These are phyloP conservation scores for Clarias batrachus DNA, from an alignment of 2,113 vertebrate genomes.

Conservation along the genomic window DNA sequence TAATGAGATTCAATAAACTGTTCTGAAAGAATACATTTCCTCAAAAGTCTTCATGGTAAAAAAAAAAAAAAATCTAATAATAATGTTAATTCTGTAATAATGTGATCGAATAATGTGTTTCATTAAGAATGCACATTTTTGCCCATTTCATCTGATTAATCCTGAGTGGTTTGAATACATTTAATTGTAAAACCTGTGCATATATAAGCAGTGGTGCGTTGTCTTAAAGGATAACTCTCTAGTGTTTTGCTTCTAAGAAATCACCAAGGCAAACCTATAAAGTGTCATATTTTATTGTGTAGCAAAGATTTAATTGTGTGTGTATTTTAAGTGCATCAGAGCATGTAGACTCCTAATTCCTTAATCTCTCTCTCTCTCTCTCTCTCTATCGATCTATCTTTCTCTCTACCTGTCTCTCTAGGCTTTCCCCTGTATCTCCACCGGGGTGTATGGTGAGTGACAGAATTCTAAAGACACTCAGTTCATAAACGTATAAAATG, in stretches of 20 bases:
- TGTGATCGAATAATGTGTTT: background rate
- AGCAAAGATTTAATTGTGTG: background rate
- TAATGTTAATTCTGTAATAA: background rate
- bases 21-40: background rate
- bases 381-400: background rate
- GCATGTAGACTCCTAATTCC: background rate
- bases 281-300: background rate
- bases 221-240: background rate
- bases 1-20: background rate
- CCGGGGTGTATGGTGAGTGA: constrained; percentile 85
- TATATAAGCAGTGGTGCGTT: background rate
- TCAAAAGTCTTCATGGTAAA: background rate
- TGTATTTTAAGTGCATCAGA: background rate
- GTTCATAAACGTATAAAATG: background rate
- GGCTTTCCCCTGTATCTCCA: constrained; percentile 90
- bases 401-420: constrained; percentile 50
- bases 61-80: background rate
- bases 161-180: background rate
- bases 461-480: background rate
- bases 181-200: background rate
- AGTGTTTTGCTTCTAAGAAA: background rate
- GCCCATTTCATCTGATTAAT: background rate
- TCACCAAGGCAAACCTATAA: background rate
- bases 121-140: background rate
- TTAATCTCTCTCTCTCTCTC: background rate